Evolutionary conservation across 2,113 vertebrate genomes (phyloP).

Genomic region (Egretta garzetta): DNA sequence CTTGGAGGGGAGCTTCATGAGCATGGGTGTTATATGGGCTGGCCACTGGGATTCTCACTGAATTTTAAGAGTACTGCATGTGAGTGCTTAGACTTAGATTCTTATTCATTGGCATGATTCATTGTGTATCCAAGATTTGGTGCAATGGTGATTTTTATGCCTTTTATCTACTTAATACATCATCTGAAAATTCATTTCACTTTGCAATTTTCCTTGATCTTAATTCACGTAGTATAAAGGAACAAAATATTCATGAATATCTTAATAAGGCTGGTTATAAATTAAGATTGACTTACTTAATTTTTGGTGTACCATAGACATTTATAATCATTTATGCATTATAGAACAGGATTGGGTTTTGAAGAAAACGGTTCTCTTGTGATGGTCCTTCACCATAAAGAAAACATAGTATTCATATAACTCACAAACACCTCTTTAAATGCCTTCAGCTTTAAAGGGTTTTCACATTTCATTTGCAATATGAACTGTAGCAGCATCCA

Average conservation of each 20-base stretch:
- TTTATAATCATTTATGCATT: background rate
- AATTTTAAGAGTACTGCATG: background rate
- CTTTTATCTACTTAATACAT: background rate
- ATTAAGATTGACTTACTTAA: background rate
- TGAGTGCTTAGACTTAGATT: background rate
- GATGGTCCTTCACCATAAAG: background rate
- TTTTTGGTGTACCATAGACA: background rate
- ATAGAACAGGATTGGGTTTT: background rate
- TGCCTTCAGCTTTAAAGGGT: background rate
- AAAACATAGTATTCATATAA: background rate
- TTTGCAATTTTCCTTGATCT: background rate
- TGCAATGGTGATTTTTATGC: background rate
- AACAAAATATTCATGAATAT: background rate
- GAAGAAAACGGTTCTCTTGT: background rate
- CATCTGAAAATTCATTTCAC: background rate
- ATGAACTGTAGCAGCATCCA: background rate
- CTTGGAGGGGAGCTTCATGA: background rate
- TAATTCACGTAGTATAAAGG: background rate
- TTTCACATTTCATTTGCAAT: slow-evolving; percentile 16
- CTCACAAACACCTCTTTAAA: background rate
- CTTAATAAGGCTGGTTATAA: background rate
- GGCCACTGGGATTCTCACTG: accelerated
- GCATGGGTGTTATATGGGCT: background rate
- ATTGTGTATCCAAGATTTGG: background rate
- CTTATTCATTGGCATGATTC: background rate